Percentiles rank a stretch among this genome's conserved stretches.
Evolutionary conservation across 2,888 invertebrate genomes (phyloP).

Genomic region (Phalera bucephala): DNA sequence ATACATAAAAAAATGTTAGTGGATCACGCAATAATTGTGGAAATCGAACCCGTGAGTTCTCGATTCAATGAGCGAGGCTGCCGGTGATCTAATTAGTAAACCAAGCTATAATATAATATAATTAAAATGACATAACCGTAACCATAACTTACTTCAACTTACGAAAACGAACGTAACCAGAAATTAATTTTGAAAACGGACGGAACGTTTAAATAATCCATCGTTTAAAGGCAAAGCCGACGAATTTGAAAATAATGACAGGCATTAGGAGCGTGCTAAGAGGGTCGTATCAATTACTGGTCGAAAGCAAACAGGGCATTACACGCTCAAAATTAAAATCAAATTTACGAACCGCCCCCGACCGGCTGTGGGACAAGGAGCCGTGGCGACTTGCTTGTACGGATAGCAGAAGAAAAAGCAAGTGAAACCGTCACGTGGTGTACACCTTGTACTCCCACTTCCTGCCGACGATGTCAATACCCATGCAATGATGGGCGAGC

Average conservation of each 20-base stretch:
- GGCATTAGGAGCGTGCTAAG: slow-evolving; percentile 72
- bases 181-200: slow-evolving; percentile 45
- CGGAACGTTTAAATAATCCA: slow-evolving; percentile 63
- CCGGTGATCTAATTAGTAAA: no score
- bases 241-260: slow-evolving; percentile 81
- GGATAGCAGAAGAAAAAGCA: slow-evolving; percentile 32
- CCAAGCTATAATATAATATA: slow-evolving; percentile 23
- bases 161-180: slow-evolving; percentile 33
- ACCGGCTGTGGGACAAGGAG: slow-evolving; percentile 33
- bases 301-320: slow-evolving; percentile 71
- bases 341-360: slow-evolving; percentile 69
- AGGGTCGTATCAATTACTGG: slow-evolving; percentile 78
- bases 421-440: no score
- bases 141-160: slow-evolving; percentile 14
- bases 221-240: slow-evolving; percentile 64
- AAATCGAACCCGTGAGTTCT: no score
- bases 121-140: slow-evolving; percentile 16
- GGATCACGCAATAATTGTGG: no score
- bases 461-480: no score
- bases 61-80: no score
- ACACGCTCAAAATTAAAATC: slow-evolving; percentile 79
- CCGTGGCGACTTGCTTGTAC: slow-evolving; percentile 41
- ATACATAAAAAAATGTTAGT: no score
- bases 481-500: no score
- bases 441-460: no score